These are phyloP conservation scores for Oncorhynchus clarkii DNA, from an alignment of 2,113 vertebrate species.

Conservation along the genomic window DNA sequence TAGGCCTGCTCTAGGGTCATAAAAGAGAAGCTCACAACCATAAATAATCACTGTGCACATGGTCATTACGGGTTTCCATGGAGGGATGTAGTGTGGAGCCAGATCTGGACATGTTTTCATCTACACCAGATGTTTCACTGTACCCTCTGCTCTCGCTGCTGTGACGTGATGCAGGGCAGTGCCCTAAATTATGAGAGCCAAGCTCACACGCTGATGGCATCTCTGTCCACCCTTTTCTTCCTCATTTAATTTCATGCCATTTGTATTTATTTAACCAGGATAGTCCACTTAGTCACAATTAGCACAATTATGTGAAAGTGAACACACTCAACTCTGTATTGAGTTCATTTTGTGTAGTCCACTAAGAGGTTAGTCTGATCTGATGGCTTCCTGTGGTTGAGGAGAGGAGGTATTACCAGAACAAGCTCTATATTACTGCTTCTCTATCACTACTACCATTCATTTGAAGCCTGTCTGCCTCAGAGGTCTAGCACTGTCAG, in stretches of 20 bases:
- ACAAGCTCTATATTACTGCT: neutral
- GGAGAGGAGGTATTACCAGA: slow-evolving; percentile 16
- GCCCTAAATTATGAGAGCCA: neutral
- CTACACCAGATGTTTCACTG: slow-evolving; percentile 17
- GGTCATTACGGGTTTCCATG: slow-evolving; percentile 8
- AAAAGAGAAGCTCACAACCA: slow-evolving; percentile 7
- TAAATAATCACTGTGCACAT: slow-evolving; percentile 9
- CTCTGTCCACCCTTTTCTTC: too few relatives aligned
- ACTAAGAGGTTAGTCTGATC: slow-evolving; percentile 14
- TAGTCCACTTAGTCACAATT: too few relatives aligned
- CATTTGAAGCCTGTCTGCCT: slow-evolving; percentile 28
- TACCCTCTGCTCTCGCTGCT: neutral
- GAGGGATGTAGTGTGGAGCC: neutral
- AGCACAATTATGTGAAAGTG: too few relatives aligned
- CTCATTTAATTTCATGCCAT: too few relatives aligned
- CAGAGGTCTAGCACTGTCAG: slow-evolving; percentile 1
- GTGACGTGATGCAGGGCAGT: neutral
- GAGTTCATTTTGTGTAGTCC: too few relatives aligned
- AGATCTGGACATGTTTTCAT: slow-evolving; percentile 11
- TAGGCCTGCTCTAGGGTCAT: neutral
- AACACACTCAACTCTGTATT: too few relatives aligned
- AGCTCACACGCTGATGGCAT: neutral
- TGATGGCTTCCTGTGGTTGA: slow-evolving; percentile 10
- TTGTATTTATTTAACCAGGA: too few relatives aligned
- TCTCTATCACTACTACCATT: slow-evolving; percentile 20